Evolutionary conservation across 1,140 invertebrate genomes (phyloP), one percentile per base, ranked within the genome.

Genomic region (Pectinophora gossypiella): DNA sequence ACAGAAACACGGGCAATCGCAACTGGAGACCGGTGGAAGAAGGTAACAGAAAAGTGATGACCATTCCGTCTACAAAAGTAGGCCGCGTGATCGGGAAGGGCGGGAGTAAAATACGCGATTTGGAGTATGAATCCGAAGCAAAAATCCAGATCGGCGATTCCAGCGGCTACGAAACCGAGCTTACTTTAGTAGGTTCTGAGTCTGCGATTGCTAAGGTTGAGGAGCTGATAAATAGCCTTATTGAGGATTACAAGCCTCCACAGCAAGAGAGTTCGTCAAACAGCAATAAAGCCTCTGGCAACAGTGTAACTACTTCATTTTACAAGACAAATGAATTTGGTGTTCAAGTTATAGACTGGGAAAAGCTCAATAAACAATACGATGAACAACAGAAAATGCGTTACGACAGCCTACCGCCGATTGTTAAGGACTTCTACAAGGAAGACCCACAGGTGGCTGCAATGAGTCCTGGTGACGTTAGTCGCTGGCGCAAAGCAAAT

Each of bases 361-460:
- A 66, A 15, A 80, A 77, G 52, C 60, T 85, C 0, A 78, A 80
- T 68, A 61, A 70, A 19, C 64, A 64, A 49, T 73, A 93, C 88
- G 89, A 92, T 50, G 61, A 80, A 53, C 74, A 69, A 6, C 88
- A 90, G 49, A 83, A 89, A 47, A 83, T 85, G 45, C 90, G 90
- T 52, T 94, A 91, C 90, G 88, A 89, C 1, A 88, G 90, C 53
- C 85, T 91, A 15, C 92, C 93, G 0, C 81, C 89, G 1, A 89
- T 97, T 12, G 87, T 90, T 2, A 98, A 97, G 81, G 85, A 96
- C 66, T 97, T 98, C 71, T 98, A 98, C 67, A 81, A 90, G 59
- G 96, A 98, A 89, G 90, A 94, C 70, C 91, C 91, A 0, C 85
- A 87, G 58, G 90, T 98, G 2, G 82, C 91, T 15, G 89, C 89